A percentile compares a stretch with the other conserved stretches of the same genome.
These are phyloP conservation scores for Puntigrus tetrazona DNA, from an alignment of 2,113 vertebrate species.

Conservation along the genomic window DNA sequence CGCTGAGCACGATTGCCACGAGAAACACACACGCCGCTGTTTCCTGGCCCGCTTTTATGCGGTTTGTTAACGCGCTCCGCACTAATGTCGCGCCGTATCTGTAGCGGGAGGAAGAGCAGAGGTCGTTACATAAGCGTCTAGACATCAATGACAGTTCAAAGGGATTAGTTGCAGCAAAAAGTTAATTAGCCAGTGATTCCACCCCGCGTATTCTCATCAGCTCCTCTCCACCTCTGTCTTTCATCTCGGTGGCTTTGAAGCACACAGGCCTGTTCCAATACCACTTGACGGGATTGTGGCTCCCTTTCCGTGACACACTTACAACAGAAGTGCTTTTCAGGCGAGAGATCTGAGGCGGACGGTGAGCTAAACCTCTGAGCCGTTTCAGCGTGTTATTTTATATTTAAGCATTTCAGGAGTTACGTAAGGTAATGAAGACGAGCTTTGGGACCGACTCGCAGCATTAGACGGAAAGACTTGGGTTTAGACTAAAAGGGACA, in stretches of 20 bases:
- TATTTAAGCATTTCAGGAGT: constrained; percentile 18
- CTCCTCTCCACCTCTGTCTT: constrained; percentile 36
- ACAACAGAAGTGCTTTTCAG: constrained; percentile 21
- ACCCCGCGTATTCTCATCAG: constrained; percentile 35
- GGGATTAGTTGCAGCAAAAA: constrained; percentile 53
- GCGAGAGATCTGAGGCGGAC: constrained; percentile 22
- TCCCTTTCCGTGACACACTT: constrained; percentile 29
- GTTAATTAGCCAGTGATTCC: constrained; percentile 56
- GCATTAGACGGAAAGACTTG: not conserved
- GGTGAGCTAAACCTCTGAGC: constrained; percentile 12
- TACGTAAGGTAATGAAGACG: constrained; percentile 16
- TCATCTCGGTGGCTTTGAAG: constrained; percentile 39
- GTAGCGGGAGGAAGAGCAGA: constrained; percentile 11
- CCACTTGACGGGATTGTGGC: constrained; percentile 21
- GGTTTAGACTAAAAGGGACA: not conserved
- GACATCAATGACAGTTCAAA: constrained; percentile 62
- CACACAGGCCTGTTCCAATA: constrained; percentile 29
- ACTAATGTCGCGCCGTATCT: constrained; percentile 12
- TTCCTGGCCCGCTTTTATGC: constrained; percentile 16
- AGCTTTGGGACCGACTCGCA: not conserved
- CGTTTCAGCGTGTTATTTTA: not conserved
- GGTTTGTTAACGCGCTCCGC: not conserved
- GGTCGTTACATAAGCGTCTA: constrained; percentile 60
- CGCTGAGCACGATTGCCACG: not conserved
- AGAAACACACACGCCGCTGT: not conserved